These are phyloP conservation scores for Hydropsyche tenuis DNA, from an alignment of 1,140 invertebrate genomes.

Conservation along the genomic window DNA sequence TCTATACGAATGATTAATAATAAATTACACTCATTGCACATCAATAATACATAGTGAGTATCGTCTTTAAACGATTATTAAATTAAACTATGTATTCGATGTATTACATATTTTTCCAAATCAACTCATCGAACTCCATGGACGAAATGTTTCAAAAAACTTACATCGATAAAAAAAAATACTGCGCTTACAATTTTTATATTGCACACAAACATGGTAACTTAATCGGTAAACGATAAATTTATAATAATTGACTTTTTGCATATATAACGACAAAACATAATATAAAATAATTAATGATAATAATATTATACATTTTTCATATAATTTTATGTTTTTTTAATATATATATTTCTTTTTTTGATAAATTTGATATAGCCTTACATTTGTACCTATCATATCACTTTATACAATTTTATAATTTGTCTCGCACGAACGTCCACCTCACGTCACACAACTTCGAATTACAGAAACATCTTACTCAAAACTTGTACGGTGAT, in stretches of 20 bases:
- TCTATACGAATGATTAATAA: slow-evolving; percentile 14
- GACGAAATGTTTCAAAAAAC: too few relatives aligned
- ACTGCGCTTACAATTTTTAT: too few relatives aligned
- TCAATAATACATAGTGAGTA: not conserved
- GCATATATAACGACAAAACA: not conserved
- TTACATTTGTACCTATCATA: slow-evolving; percentile 34
- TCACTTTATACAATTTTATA: slow-evolving; percentile 33
- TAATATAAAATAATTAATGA: not conserved
- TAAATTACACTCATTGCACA: not conserved
- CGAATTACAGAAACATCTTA: slow-evolving; percentile 3
- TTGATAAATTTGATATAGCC: slow-evolving; percentile 35
- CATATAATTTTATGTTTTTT: not conserved
- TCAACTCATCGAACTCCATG: too few relatives aligned
- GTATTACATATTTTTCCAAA: too few relatives aligned
- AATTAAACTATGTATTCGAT: not conserved
- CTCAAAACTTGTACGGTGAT: not conserved
- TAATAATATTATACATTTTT: not conserved
- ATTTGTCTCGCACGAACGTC: not conserved
- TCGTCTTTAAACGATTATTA: not conserved
- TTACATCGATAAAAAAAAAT: too few relatives aligned
- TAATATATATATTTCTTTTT: slow-evolving; percentile 7
- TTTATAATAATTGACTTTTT: slow-evolving; percentile 15
- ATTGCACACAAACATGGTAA: too few relatives aligned
- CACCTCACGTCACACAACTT: not conserved
- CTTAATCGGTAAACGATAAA: too few relatives aligned